Base-by-base conservation (phyloP, 1,140 invertebrate genomes). In the Drosophila pallidifrons region DNA sequence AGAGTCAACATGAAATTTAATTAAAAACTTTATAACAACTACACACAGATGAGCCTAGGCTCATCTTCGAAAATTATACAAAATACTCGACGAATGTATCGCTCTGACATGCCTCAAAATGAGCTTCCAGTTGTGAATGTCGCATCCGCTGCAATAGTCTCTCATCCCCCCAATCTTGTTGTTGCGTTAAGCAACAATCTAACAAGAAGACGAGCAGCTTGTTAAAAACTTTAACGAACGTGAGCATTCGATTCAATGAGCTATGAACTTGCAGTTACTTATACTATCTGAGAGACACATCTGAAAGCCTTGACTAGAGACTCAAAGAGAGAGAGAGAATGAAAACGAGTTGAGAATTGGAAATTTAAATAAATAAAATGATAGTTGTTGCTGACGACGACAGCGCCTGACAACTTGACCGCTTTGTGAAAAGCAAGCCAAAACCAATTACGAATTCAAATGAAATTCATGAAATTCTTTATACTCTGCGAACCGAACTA, bases 1-100 rank as follows among this genome's bases (percentile, higher is more conserved):
- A 80, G 20, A 89, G 78, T 89, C 81, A 81, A 81, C 78, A 89
- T 81, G 64, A 89, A 88, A 89, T 89, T 89, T 89, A 89, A 89
- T 89, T 89, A 89, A 89, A 89, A 89, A 89, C 79, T 81, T 85
- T 75, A 78, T 75, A 73, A 81, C 85, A 88, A 89, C 83, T 89
- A 88, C 77, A 75, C 67, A 75, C 70, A 79, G 63, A 57, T 41
- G 54, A 80, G 67, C 66, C 66, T 55, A 30, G 51, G 66, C 57
- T 25, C 72, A 63, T 57, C 67, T 68, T 63, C 63, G 52, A 68
- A 81, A 85, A 78, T 70, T 65, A 69, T 51, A 78, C 78, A 78
- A 81, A 81, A 85, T 80, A 71, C 49, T 57, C 64, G 28, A 73
- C 16, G 52, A 45, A 55, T 64, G 6, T 76, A 41, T 58, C 30